Base-by-base conservation (phyloP, 2,113 vertebrate genomes). In the Smithornis capensis region DNA sequence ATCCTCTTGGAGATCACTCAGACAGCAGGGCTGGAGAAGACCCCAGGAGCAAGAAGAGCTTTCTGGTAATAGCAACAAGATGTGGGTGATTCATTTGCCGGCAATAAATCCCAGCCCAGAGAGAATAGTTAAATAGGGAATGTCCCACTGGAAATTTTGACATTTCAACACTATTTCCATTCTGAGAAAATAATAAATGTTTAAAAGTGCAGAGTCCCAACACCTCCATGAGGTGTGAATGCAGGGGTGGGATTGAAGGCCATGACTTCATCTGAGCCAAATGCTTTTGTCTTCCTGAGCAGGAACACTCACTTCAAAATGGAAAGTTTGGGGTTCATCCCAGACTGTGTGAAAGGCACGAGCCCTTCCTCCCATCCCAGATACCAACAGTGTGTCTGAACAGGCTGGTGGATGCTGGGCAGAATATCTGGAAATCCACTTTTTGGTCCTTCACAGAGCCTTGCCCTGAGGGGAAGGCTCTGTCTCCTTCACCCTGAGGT, bases 91-190 rank as follows among this genome's bases (percentile, higher is more conserved):
- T 73, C 92, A 90, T 49, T 15, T 64, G 82, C 37, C 29, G 22
- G 63, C 70, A 85, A 12, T 59, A 83, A 96, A 87, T 60, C 92
- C 67, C 40, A 92, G 45, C 40, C 63, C 8, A 0, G 50, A 67
- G 75, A 86, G 85, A 63, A 57, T 4, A 53, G 59, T 62, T 62
- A 90, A 60, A 74, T 2, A 33, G 75, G 83, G 76, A 83, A 90
- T 47, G 50, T 94, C 92, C 90, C 92, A 22, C 74, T 84, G 77
- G 92, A 84, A 84, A 84, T 71, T 35, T 28, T 84, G 90, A 76
- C 69, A 60, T 95, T 82, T 89, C 90, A 57, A 67, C 79, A 53
- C 49, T 19, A 24, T 76, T 91, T 92, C 76, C 37, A 63, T 50
- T 56, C 69, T 57, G 62, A 79, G 56, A 63, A 90, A 84, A 50